These are phyloP conservation scores for Exephanes ischioxanthus DNA, from an alignment of 2,888 invertebrate genomes.

Conservation along the genomic window DNA sequence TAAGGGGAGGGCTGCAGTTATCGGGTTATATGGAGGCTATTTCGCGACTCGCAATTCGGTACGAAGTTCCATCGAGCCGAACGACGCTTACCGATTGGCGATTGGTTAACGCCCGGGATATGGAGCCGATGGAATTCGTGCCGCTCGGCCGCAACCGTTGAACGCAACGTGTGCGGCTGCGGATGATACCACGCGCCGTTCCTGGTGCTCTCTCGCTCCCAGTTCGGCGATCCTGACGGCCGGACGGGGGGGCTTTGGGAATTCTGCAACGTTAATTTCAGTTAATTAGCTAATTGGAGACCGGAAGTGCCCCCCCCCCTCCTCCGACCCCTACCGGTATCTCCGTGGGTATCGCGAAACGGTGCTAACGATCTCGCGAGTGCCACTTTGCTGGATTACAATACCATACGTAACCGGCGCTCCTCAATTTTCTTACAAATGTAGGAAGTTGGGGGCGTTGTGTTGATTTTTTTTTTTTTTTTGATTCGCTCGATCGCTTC, in stretches of 20 bases:
- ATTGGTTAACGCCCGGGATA: constrained; percentile 35
- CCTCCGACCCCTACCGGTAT: constrained; percentile 39
- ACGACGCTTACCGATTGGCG: constrained; percentile 19
- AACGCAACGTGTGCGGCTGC: constrained; percentile 39
- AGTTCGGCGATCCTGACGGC: constrained; percentile 4
- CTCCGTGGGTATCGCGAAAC: constrained; percentile 66
- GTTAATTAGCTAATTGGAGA: constrained; percentile 68
- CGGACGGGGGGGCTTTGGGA: constrained; percentile 47
- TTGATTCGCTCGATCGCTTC: constrained; percentile 10
- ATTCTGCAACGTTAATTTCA: constrained; percentile 69
- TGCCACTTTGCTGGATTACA: constrained; percentile 58
- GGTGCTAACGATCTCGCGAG: constrained; percentile 65
- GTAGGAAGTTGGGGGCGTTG: constrained; percentile 1
- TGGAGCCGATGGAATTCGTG: constrained; percentile 43
- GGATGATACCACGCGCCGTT: constrained; percentile 14
- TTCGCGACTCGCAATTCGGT: constrained; percentile 36
- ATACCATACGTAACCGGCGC: constrained; percentile 3
- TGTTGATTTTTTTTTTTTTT: constrained; percentile 3
- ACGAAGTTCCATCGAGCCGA: constrained; percentile 6
- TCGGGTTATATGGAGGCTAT: constrained; percentile 9
- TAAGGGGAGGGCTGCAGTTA: neutral
- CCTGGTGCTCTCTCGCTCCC: constrained; percentile 24
- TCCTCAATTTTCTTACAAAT: constrained; percentile 41
- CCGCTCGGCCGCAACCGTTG: constrained; percentile 55
- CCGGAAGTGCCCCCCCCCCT: constrained; percentile 58